These are phyloP conservation scores for Neotoma lepida DNA, from an alignment of 2,113 vertebrate species.

Conservation along the genomic window DNA sequence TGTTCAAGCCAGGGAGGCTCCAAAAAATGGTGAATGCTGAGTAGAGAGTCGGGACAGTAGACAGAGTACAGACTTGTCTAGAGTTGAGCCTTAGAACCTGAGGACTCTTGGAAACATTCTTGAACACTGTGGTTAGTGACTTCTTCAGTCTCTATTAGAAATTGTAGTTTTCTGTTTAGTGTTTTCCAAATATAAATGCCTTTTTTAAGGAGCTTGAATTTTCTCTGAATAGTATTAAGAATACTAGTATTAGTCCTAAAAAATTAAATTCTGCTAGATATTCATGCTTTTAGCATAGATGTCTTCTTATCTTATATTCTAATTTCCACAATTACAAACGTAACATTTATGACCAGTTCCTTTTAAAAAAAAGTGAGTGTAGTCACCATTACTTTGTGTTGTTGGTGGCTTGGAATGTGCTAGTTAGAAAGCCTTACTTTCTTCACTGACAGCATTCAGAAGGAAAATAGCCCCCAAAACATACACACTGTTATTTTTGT, in stretches of 20 bases:
- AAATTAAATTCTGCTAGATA: background rate
- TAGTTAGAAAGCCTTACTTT: conserved; percentile 12
- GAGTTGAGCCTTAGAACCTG: background rate
- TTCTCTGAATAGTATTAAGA: conserved; percentile 1
- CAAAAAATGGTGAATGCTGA: background rate
- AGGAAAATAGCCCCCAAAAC: background rate
- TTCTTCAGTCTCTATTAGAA: background rate
- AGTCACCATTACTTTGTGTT: background rate
- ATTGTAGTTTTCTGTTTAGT: background rate
- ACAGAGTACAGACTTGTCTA: background rate
- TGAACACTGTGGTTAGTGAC: background rate
- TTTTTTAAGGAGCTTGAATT: background rate
- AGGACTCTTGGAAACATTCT: background rate
- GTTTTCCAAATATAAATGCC: background rate
- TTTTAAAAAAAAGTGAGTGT: background rate
- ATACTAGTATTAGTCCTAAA: background rate
- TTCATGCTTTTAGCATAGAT: background rate
- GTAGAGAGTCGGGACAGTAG: background rate
- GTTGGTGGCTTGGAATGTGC: background rate
- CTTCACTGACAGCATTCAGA: conserved; percentile 1
- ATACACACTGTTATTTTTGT: background rate
- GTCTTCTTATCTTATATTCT: background rate
- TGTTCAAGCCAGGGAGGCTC: background rate
- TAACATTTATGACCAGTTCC: background rate
- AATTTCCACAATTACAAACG: background rate